A percentile compares a stretch with the other conserved stretches of the same genome.
Conservation (phyloP, 2,888 invertebrate species). For the Scaptomyza tumidula region DNA sequence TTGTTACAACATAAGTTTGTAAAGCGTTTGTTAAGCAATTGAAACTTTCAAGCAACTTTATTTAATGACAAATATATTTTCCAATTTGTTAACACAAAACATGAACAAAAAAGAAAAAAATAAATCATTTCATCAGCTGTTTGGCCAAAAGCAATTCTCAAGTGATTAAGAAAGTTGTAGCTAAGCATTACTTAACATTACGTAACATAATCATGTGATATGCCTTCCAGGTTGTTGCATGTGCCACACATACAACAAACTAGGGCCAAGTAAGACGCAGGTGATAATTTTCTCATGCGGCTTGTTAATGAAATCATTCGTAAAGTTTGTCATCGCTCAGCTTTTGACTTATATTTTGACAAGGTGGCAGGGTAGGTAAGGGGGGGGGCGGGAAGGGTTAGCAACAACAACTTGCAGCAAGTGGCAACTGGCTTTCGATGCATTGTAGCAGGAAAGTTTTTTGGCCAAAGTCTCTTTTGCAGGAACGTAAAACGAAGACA, state of each 20-base stretch:
- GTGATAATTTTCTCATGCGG: constrained; percentile 64
- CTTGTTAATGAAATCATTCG: constrained; percentile 60
- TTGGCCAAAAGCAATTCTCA: neutral
- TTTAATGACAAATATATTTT: too few relatives aligned
- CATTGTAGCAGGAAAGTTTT: constrained; percentile 47
- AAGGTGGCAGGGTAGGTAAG: too few relatives aligned
- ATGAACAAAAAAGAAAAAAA: too few relatives aligned
- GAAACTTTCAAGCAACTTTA: too few relatives aligned
- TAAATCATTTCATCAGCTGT: neutral
- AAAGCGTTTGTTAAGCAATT: neutral
- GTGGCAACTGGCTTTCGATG: constrained; percentile 53
- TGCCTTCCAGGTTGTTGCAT: constrained; percentile 11
- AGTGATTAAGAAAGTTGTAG: constrained; percentile 6
- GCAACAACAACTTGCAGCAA: constrained; percentile 35
- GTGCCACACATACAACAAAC: neutral
- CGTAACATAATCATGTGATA: constrained; percentile 31
- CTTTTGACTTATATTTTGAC: constrained; percentile 39
- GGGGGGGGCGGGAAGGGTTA: constrained; percentile 6
- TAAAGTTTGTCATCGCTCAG: constrained; percentile 47
- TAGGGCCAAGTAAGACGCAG: constrained; percentile 27
- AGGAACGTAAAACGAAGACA: constrained; percentile 4
- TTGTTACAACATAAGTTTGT: neutral
- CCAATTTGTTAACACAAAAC: too few relatives aligned
- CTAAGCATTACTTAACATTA: constrained; percentile 34
- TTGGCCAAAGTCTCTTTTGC: constrained; percentile 19